Base-by-base conservation (phyloP, 2,797 vertebrate species). In the Halcyon badia region DNA sequence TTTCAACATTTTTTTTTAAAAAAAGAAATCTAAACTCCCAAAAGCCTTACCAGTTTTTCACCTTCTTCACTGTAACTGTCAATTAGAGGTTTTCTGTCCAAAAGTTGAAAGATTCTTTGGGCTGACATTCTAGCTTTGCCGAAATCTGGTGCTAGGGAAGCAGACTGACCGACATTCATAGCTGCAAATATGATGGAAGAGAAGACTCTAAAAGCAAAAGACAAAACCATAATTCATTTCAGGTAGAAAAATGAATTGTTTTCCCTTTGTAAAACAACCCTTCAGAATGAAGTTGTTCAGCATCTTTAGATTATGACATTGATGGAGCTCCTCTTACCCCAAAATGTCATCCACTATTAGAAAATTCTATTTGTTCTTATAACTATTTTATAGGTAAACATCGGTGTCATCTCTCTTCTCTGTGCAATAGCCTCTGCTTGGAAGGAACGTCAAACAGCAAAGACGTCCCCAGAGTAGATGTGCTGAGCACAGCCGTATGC, bases 41-140 rank as follows among this genome's bases (percentile, higher is more conserved):
- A 57, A 70, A 21, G 5, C 78, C 97, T 98, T 96, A 98, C 97
- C 96, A 96, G 60, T 97, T 97, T 98, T 87, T 97, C 97, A 78
- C 97, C 97, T 92, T 98, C 97, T 82, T 98, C 97, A 81, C 95
- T 98, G 54, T 97, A 98, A 83, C 98, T 98, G 79, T 98, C 98
- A 87, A 98, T 98, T 68, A 52, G 33, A 89, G 98, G 97, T 92
- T 97, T 98, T 94, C 94, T 92, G 11, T 96, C 78, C 79, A 98
- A 91, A 95, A 98, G 96, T 4, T 96, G 69, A 71, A 98, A 97
- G 85, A 98, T 98, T 92, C 97, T 97, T 82, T 96, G 98, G 44
- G 96, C 96, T 86, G 96, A 97, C 35, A 95, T 52, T 97, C 87
- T 98, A 89, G 97, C 96, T 98, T 98, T 98, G 65, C 97, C 96